These are phyloP conservation scores for Lagenorhynchus albirostris DNA, from an alignment of 2,113 vertebrate species.

Conservation along the genomic window DNA sequence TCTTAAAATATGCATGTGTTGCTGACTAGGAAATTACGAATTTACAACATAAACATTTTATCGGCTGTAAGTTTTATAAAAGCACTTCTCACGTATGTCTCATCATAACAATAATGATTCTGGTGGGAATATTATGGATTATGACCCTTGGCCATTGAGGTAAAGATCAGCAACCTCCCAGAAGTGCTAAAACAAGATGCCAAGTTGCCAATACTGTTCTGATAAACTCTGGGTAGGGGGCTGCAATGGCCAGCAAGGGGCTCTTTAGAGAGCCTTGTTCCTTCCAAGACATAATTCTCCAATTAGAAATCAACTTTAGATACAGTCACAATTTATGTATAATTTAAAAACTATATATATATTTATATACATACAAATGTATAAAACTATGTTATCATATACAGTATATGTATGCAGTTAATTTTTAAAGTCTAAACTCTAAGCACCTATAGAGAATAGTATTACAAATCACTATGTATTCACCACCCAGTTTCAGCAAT, in stretches of 20 bases:
- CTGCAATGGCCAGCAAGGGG: neutral
- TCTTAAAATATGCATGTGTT: constrained; percentile 19
- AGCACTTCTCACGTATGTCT: neutral
- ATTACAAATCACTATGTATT: neutral
- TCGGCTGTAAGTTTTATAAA: neutral
- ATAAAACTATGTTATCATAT: neutral
- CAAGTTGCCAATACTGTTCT: neutral
- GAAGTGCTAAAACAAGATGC: neutral
- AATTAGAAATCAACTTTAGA: neutral
- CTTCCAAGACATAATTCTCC: neutral
- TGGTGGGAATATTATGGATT: neutral
- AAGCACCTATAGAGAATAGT: neutral
- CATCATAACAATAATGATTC: neutral
- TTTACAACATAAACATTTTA: neutral
- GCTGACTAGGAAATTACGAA: neutral
- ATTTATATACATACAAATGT: neutral
- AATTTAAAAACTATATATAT: neutral
- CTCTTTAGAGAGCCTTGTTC: neutral
- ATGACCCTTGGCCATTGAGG: neutral
- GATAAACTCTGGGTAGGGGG: neutral
- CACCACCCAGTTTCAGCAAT: neutral
- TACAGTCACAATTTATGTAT: neutral
- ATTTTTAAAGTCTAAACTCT: neutral
- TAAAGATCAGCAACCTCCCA: neutral
- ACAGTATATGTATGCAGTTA: neutral